phyloP scores from a whole-genome alignment of 1,140 invertebrate species.

The Campoletis sonorensis region DNA sequence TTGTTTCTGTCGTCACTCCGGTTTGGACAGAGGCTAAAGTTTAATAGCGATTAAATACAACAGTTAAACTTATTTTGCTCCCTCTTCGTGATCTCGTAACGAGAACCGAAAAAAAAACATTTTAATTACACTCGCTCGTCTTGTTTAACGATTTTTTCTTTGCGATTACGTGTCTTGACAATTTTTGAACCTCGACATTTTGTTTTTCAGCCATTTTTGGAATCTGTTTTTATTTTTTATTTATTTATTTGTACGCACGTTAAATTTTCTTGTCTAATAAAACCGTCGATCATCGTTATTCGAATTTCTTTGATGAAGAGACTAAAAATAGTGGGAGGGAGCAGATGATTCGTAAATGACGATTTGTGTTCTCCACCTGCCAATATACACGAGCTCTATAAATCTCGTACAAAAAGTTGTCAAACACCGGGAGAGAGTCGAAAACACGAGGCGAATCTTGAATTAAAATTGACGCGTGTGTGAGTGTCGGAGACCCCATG shows the following conservation, averaged over 20 bases:
- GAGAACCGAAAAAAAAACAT: conserved; percentile 10
- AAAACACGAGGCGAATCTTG: conserved; percentile 45
- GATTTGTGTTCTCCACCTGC: conserved; percentile 26
- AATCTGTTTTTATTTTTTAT: neutral
- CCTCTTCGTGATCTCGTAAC: neutral
- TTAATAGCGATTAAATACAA: conserved; percentile 1
- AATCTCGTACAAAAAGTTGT: conserved; percentile 70
- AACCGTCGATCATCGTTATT: conserved; percentile 10
- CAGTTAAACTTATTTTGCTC: neutral
- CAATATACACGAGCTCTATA: conserved; percentile 53
- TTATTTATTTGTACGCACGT: neutral
- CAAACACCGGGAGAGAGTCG: conserved; percentile 53
- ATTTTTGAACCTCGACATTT: too few relatives aligned
- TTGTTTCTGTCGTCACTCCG: neutral
- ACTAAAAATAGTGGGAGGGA: neutral
- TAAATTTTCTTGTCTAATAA: neutral
- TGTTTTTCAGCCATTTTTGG: too few relatives aligned
- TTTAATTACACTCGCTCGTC: conserved; percentile 28
- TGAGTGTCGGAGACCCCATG: conserved; percentile 52
- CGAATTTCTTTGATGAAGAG: conserved; percentile 10
- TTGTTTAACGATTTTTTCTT: neutral
- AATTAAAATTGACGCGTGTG: conserved; percentile 72
- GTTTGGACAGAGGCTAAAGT: neutral
- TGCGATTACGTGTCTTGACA: conserved; percentile 5
- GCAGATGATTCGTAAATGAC: conserved; percentile 29